phyloP scores from a whole-genome alignment of 1,140 invertebrate genomes.

The Neodiprion fabricii region DNA sequence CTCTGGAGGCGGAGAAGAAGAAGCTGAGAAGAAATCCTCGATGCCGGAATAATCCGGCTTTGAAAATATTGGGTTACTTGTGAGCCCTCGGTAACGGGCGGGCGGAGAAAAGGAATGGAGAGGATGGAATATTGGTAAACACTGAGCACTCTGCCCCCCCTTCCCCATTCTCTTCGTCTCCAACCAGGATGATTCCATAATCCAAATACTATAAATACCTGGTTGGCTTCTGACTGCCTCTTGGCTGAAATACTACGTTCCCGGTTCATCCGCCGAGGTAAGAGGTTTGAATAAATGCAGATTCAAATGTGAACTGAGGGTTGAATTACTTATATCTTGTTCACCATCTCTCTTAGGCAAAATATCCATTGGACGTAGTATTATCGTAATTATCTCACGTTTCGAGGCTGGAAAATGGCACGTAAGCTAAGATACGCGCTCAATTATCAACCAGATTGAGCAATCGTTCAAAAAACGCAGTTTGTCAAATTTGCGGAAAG shows the following conservation, averaged over 20 bases:
- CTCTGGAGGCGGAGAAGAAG: not conserved
- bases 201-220: slow-evolving; percentile 59
- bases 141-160: slow-evolving; percentile 38
- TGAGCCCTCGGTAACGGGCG: slow-evolving; percentile 33
- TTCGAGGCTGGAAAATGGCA: too few species aligned
- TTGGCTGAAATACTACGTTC: slow-evolving; percentile 1
- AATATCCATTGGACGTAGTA: too few species aligned
- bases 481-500: too few species aligned
- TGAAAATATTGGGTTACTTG: slow-evolving; percentile 13
- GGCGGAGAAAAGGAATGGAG: slow-evolving; percentile 26
- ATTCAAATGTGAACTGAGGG: slow-evolving; percentile 30
- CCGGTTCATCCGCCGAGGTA: slow-evolving; percentile 35
- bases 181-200: slow-evolving; percentile 52
- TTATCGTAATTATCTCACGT: too few species aligned
- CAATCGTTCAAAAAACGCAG: too few species aligned
- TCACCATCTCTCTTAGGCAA: not conserved
- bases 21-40: slow-evolving; percentile 29
- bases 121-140: slow-evolving; percentile 54
- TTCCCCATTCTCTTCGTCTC: slow-evolving; percentile 31
- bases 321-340: not conserved
- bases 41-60: slow-evolving; percentile 40
- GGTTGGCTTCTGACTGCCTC: slow-evolving; percentile 31
- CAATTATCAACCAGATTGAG: too few species aligned
- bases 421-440: too few species aligned
- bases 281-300: slow-evolving; percentile 48